These are phyloP conservation scores for Mythimna albipuncta DNA, from an alignment of 2,888 invertebrate genomes.

Conservation along the genomic window DNA sequence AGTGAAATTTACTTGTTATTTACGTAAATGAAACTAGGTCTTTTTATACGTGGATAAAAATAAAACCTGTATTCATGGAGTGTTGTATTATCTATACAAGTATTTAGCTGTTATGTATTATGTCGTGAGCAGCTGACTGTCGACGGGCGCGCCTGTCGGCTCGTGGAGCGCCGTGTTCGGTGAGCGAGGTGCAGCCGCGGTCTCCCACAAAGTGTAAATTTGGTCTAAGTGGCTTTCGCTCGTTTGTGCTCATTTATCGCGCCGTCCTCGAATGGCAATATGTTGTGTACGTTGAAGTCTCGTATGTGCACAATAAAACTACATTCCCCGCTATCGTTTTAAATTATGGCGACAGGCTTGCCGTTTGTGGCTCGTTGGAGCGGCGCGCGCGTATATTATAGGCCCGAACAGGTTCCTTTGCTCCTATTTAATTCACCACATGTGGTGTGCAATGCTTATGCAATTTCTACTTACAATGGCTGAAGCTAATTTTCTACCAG, in stretches of 20 bases:
- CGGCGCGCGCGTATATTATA: conserved; percentile 80
- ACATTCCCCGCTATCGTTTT: conserved; percentile 84
- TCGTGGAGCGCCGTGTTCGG: conserved; percentile 69
- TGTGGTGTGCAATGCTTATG: conserved; percentile 85
- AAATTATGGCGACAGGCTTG: conserved; percentile 85
- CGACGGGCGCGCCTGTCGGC: conserved; percentile 69
- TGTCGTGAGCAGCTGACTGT: conserved; percentile 85
- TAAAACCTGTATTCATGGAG: conserved; percentile 59
- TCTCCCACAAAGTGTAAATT: conserved; percentile 91
- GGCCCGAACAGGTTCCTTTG: conserved; percentile 85
- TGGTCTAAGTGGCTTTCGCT: conserved; percentile 89
- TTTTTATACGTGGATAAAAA: conserved; percentile 51
- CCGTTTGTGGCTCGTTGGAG: conserved; percentile 82
- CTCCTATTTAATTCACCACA: conserved; percentile 87
- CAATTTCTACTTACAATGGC: conserved; percentile 85
- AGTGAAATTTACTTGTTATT: conserved; percentile 69
- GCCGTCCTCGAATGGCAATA: conserved; percentile 81
- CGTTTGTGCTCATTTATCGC: conserved; percentile 87
- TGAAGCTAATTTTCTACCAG: conserved; percentile 75
- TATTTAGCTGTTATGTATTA: conserved; percentile 65
- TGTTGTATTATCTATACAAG: conserved; percentile 57
- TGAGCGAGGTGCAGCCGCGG: conserved; percentile 77
- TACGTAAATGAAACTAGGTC: conserved; percentile 65
- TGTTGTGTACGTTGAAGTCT: conserved; percentile 82
- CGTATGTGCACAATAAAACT: conserved; percentile 84